phyloP scores from a whole-genome alignment of 2,888 invertebrate genomes.

The Tenodera sinensis region DNA sequence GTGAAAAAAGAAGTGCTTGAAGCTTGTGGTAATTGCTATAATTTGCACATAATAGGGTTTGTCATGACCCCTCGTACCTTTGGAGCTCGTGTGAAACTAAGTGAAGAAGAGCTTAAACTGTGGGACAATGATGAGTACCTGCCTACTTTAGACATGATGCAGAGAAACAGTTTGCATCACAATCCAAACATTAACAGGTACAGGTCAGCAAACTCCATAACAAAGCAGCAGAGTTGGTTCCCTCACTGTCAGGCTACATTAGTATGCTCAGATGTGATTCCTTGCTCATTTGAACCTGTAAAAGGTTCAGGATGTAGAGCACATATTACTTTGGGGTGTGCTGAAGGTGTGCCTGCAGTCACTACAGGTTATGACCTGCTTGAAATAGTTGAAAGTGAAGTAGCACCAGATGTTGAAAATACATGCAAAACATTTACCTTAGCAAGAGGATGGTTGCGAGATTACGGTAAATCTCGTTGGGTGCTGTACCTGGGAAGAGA shows the following conservation, averaged over 20 bases:
- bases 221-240: background rate
- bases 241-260: constrained; percentile 20
- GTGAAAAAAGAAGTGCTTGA: constrained; percentile 4
- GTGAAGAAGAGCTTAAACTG: constrained; percentile 35
- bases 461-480: constrained; percentile 37
- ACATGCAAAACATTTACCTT: constrained; percentile 30
- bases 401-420: constrained; percentile 14
- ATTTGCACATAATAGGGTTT: constrained; percentile 38
- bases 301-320: constrained; percentile 33
- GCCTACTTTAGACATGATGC: background rate
- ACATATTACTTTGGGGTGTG: constrained; percentile 38
- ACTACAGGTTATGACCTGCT: constrained; percentile 38
- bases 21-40: constrained; percentile 28
- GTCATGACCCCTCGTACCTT: constrained; percentile 40
- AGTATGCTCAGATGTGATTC: constrained; percentile 6
- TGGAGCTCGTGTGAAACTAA: constrained; percentile 40
- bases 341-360: constrained; percentile 35
- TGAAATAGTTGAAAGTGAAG: constrained; percentile 35
- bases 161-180: background rate
- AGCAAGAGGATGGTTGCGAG: constrained; percentile 35
- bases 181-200: background rate
- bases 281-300: constrained; percentile 20
- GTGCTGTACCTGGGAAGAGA: constrained; percentile 35
- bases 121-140: constrained; percentile 34
- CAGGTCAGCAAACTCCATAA: background rate